Evolutionary conservation across 1,140 invertebrate genomes (phyloP).

Genomic region (Andrena cerasifolii): DNA sequence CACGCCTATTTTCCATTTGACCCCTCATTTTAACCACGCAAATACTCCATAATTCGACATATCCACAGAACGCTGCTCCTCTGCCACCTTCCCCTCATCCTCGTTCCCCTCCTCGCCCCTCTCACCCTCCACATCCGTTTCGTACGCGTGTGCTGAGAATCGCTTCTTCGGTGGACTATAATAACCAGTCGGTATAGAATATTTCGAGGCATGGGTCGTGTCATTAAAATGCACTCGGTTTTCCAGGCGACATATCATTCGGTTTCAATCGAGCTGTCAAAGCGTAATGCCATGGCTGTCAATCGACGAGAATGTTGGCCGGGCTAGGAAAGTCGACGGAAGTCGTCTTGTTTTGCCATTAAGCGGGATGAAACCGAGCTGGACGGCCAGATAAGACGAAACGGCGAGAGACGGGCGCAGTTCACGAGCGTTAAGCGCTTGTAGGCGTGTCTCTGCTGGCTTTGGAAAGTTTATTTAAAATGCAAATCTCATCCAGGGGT

Average conservation of each 20-base stretch:
- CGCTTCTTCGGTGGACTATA: no score
- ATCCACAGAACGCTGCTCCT: no score
- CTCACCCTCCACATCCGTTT: no score
- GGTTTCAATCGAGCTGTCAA: constrained; percentile 16
- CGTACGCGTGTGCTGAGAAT: not conserved
- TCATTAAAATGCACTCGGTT: constrained; percentile 16
- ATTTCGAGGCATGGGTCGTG: not conserved
- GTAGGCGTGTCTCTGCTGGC: not conserved
- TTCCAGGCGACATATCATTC: not conserved
- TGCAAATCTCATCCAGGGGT: not conserved
- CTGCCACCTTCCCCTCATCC: no score
- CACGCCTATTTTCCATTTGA: no score
- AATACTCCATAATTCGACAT: no score
- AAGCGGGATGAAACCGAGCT: constrained; percentile 13
- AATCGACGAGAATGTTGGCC: not conserved
- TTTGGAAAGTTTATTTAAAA: constrained; percentile 14
- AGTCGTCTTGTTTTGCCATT: constrained; percentile 39
- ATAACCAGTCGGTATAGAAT: not conserved
- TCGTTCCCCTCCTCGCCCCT: no score
- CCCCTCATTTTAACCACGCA: no score
- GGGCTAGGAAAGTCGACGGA: constrained; percentile 16
- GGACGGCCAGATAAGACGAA: constrained; percentile 17
- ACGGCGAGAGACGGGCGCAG: not conserved
- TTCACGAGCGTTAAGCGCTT: not conserved
- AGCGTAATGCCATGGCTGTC: not conserved